Base-by-base conservation (phyloP, 2,888 invertebrate species). In the Microctonus hyperodae region DNA sequence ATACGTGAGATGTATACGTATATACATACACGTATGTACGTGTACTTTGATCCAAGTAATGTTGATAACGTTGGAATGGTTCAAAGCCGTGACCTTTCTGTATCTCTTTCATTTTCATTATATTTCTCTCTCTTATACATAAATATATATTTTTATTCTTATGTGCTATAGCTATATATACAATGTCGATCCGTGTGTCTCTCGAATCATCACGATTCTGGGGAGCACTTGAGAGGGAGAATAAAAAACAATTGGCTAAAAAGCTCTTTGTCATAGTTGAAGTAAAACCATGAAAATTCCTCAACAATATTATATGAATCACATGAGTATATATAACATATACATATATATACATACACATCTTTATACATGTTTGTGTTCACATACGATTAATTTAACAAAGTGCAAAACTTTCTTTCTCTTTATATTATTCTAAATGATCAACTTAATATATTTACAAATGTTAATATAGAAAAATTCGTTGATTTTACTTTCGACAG, bases 31-130 rank as follows among this genome's bases (percentile, higher is more conserved):
- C n/a, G n/a, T n/a, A n/a, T n/a, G n/a, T n/a, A n/a, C n/a, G n/a
- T 74, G 78, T 77, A 80, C 80, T 79, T 79, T 80, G 77, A 71
- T 75, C 80, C 71, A 71, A 71, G 67, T 72, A 74, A 73, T 70
- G 69, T 73, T 74, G 81, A 81, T 81, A 81, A 81, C 72, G 75
- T 73, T 74, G 76, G 81, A 80, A 78, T 78, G 76, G 81, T 80
- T 82, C 81, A 78, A 75, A 81, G 81, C 79, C 81, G 73, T 80
- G 80, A 81, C 80, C 81, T 78, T 78, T 79, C 73, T 70, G 40
- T 57, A n/a, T 33, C 35, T 35, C 35, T n/a, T 37, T 37, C 37
- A 13, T 13, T 3, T n/a, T 44, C 16, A 16, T n/a, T 44, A 2
- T 44, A 5, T n/a, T 44, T 16, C 16, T 44, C 16, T 44, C n/a